A percentile compares a stretch with the other conserved stretches of the same genome.
phyloP scores from a whole-genome alignment of 1,140 invertebrate genomes.

The Ceratosolen fusciceps region DNA sequence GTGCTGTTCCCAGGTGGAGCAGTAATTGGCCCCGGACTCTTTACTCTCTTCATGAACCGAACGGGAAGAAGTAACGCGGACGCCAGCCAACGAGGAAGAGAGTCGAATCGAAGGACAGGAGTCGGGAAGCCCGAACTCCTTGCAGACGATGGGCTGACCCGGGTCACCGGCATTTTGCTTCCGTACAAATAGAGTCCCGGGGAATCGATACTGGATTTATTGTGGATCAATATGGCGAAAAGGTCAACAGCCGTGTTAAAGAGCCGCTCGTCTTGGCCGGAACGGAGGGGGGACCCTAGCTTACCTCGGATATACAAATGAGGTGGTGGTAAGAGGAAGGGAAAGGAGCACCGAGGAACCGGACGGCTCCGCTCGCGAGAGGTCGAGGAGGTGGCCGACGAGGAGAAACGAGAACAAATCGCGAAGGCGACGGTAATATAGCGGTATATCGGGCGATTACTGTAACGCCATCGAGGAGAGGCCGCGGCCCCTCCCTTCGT shows the following conservation, averaged over 20 bases:
- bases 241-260: neutral
- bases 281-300: neutral
- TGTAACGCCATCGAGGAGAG: conserved; percentile 62
- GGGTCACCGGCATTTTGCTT: no score
- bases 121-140: no score
- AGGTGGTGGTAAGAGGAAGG: neutral
- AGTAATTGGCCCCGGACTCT: no score
- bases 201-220: no score
- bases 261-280: neutral
- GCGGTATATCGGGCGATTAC: conserved; percentile 67
- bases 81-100: no score
- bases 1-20: conserved; percentile 54
- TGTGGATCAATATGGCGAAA: no score
- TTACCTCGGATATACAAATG: neutral
- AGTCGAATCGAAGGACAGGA: neutral
- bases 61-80: no score
- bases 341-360: neutral
- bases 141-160: neutral
- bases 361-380: conserved; percentile 12
- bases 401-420: conserved; percentile 66
- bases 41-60: no score
- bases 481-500: conserved; percentile 15
- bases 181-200: no score
- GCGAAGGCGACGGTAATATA: conserved; percentile 64
- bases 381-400: conserved; percentile 31